Conservation (phyloP, 2,888 invertebrate species). For the Prosopocoilus inquinatus region DNA sequence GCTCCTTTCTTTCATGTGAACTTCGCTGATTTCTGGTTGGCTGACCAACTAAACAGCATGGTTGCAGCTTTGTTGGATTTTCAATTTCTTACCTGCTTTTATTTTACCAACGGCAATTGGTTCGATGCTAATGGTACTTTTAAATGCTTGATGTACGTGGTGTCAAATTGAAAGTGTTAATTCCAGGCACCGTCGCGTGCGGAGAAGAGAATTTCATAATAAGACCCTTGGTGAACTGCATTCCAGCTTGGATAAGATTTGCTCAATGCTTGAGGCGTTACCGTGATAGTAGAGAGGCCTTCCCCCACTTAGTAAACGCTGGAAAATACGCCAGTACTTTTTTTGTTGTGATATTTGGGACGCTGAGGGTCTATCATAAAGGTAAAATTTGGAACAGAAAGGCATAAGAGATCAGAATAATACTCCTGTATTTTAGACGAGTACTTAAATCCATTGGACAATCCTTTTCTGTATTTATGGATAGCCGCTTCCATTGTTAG, state of each 20-base stretch:
- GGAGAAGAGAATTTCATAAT: constrained; percentile 53
- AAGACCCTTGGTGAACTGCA: constrained; percentile 68
- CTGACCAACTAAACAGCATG: constrained; percentile 79
- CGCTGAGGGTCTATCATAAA: constrained; percentile 44
- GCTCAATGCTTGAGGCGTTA: constrained; percentile 82
- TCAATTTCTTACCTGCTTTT: constrained; percentile 78
- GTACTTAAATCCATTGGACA: constrained; percentile 54
- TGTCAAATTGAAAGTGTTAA: neutral
- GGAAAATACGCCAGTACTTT: constrained; percentile 77
- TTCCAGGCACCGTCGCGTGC: constrained; percentile 53
- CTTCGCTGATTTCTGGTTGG: constrained; percentile 85
- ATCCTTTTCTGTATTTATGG: constrained; percentile 71
- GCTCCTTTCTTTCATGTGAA: constrained; percentile 77
- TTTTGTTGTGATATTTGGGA: constrained; percentile 65
- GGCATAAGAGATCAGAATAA: neutral
- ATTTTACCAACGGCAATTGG: constrained; percentile 62
- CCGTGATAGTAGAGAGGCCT: constrained; percentile 73
- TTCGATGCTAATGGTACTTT: constrained; percentile 51
- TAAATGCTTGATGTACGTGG: no score
- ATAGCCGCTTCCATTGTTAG: constrained; percentile 66
- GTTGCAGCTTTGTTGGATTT: constrained; percentile 74
- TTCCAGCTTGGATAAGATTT: constrained; percentile 84
- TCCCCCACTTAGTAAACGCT: constrained; percentile 82
- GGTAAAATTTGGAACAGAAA: constrained; percentile 29
- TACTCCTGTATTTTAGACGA: constrained; percentile 48